Evolutionary conservation across 1,140 invertebrate genomes (phyloP).

Genomic region (Lordiphosa mommai): DNA sequence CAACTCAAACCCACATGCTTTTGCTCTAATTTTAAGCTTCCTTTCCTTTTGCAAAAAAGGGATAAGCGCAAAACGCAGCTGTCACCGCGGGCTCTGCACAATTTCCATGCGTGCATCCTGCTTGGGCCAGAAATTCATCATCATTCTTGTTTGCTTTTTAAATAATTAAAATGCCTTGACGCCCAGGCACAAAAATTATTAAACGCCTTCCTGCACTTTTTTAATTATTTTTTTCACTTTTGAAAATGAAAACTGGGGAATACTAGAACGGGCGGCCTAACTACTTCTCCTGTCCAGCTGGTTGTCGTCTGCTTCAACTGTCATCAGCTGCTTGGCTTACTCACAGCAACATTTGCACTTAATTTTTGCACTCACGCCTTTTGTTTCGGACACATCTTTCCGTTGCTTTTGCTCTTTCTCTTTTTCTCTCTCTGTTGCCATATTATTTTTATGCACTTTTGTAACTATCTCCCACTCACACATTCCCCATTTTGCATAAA

Average conservation of each 20-base stretch:
- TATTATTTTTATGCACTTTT: too few species aligned
- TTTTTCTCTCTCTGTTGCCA: too few species aligned
- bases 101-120: slow-evolving; percentile 4
- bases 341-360: slow-evolving; percentile 4
- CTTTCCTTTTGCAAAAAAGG: too few species aligned
- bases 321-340: slow-evolving; percentile 37
- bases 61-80: too few species aligned
- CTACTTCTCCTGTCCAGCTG: background rate
- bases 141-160: slow-evolving; percentile 19
- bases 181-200: slow-evolving; percentile 60
- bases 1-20: background rate
- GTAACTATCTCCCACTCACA: too few species aligned
- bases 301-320: slow-evolving; percentile 30
- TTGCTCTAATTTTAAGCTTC: too few species aligned
- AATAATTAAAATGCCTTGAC: slow-evolving; percentile 70
- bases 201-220: slow-evolving; percentile 36
- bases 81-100: too few species aligned
- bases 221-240: slow-evolving; percentile 65
- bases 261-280: background rate
- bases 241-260: slow-evolving; percentile 25
- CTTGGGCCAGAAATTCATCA: slow-evolving; percentile 6
- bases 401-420: too few species aligned
- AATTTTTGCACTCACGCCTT: too few species aligned
- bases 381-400: too few species aligned
- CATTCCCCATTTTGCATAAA: too few species aligned